Evolutionary conservation across 1,140 invertebrate genomes (phyloP).

Genomic region (Drosophila cardini): DNA sequence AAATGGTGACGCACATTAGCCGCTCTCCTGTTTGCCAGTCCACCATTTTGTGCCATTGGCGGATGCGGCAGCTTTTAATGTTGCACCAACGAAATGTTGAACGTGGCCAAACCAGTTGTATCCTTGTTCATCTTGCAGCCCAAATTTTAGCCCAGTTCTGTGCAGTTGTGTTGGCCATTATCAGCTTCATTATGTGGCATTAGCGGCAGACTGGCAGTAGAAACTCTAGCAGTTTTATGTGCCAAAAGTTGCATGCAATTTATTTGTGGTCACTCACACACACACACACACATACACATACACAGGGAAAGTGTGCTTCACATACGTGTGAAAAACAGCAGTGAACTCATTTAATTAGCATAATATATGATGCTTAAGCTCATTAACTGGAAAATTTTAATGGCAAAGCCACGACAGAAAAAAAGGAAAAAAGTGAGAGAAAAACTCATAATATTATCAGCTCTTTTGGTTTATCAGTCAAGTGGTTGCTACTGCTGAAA

Average conservation of each 20-base stretch:
- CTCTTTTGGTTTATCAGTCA: slow-evolving; percentile 52
- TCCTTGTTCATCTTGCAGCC: slow-evolving; percentile 40
- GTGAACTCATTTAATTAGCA: slow-evolving; percentile 74
- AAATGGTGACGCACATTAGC: slow-evolving; percentile 71
- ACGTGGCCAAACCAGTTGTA: slow-evolving; percentile 53
- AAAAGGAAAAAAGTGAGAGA: not conserved
- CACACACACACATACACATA: not conserved
- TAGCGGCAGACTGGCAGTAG: slow-evolving; percentile 42
- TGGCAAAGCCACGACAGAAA: slow-evolving; percentile 19
- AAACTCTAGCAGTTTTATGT: slow-evolving; percentile 55
- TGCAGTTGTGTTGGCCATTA: slow-evolving; percentile 66
- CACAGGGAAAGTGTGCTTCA: not conserved
- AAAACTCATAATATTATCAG: slow-evolving; percentile 39
- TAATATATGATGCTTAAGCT: slow-evolving; percentile 70
- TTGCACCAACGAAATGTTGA: slow-evolving; percentile 66
- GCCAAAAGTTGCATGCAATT: slow-evolving; percentile 77
- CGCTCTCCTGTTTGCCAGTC: slow-evolving; percentile 6
- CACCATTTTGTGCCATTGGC: not conserved
- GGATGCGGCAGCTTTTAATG: slow-evolving; percentile 54
- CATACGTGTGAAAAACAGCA: slow-evolving; percentile 44
- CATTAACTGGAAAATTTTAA: slow-evolving; percentile 59
- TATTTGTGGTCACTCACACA: slow-evolving; percentile 51
- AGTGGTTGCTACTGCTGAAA: slow-evolving; percentile 33
- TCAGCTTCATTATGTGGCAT: slow-evolving; percentile 82
- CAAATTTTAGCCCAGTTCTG: slow-evolving; percentile 27